Conservation (phyloP, 35 echinoderm and acorn worm species). For the Ophioderma brevispina region DNA sequence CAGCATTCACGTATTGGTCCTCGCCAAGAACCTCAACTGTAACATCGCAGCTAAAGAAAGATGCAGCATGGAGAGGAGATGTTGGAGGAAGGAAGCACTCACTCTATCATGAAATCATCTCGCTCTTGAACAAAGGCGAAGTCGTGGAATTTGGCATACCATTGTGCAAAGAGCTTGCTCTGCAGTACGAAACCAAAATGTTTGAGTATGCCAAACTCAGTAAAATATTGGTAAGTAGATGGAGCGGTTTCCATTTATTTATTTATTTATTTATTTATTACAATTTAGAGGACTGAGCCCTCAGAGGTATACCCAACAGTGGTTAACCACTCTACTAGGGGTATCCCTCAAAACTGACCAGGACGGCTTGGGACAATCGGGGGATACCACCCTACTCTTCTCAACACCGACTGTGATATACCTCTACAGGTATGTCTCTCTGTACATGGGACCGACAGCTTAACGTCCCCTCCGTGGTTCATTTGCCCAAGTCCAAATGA, state of each 20-base stretch:
- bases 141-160: slow-evolving; percentile 94
- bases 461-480: no score
- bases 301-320: no score
- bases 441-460: no score
- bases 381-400: no score
- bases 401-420: no score
- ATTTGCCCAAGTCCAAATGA: no score
- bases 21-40: slow-evolving; percentile 79
- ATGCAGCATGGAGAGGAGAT: slow-evolving; percentile 51
- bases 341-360: no score
- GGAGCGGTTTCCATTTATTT: not conserved
- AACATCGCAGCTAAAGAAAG: slow-evolving; percentile 29
- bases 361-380: no score
- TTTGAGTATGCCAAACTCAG: slow-evolving; percentile 94
- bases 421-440: no score
- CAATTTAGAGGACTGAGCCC: no score
- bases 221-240: slow-evolving; percentile 73
- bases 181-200: slow-evolving; percentile 82
- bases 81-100: slow-evolving; percentile 75
- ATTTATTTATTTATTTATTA: not conserved
- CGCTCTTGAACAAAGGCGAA: slow-evolving; percentile 80
- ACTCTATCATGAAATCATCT: slow-evolving; percentile 87
- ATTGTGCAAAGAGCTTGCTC: slow-evolving; percentile 85
- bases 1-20: slow-evolving; percentile 71
- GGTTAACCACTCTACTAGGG: no score